Percentiles rank a stretch among this genome's conserved stretches.
Conservation (phyloP, 2,888 invertebrate genomes). For the Drosophila meridiana region DNA sequence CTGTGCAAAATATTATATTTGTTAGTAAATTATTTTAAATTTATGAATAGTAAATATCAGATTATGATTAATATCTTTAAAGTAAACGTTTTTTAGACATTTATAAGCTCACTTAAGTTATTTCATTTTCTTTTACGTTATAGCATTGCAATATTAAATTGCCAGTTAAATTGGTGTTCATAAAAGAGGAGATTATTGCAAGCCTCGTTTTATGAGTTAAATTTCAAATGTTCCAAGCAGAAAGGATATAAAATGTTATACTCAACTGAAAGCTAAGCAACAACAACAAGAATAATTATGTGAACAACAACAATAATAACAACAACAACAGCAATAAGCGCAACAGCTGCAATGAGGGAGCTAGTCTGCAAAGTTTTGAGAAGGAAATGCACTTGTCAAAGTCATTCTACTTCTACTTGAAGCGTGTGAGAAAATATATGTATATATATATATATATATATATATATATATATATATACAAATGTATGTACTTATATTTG, state of each 20-base stretch:
- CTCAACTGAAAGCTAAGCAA: background rate
- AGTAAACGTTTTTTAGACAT: background rate
- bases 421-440: background rate
- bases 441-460: background rate
- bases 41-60: too few species aligned
- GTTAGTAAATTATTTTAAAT: background rate
- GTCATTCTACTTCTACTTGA: slow-evolving; percentile 6
- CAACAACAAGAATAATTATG: slow-evolving; percentile 3
- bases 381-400: slow-evolving; percentile 55
- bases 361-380: slow-evolving; percentile 60
- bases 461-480: background rate
- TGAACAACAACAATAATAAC: slow-evolving; percentile 2
- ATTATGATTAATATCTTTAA: background rate
- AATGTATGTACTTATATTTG: too few species aligned
- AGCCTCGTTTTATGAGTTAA: slow-evolving; percentile 29
- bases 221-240: slow-evolving; percentile 15
- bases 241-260: slow-evolving; percentile 9
- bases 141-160: background rate
- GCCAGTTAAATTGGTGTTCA: slow-evolving; percentile 4
- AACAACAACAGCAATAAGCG: slow-evolving; percentile 4
- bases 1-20: background rate
- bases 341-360: slow-evolving; percentile 33
- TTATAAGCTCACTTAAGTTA: background rate
- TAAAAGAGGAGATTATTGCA: slow-evolving; percentile 19
- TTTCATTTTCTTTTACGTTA: background rate